Conservation (phyloP, 2,888 invertebrate species). For the Chrysina gloriosa region DNA sequence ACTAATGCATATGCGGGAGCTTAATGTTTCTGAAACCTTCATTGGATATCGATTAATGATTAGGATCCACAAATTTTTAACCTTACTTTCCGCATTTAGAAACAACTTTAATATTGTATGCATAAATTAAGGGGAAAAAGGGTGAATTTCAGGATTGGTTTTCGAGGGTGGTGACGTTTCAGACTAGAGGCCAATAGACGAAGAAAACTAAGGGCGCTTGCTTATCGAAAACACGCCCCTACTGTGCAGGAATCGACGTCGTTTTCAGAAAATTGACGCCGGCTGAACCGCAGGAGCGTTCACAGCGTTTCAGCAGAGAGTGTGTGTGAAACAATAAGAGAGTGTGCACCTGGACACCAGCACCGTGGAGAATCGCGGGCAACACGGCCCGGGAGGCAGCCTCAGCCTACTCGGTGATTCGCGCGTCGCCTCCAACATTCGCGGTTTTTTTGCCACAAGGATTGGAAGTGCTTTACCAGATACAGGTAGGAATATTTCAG, state of each 20-base stretch:
- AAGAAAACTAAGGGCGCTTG: slow-evolving; percentile 47
- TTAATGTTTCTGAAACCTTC: not conserved
- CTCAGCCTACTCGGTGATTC: slow-evolving; percentile 76
- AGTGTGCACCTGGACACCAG: slow-evolving; percentile 62
- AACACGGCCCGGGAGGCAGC: slow-evolving; percentile 62
- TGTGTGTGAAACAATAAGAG: slow-evolving; percentile 46
- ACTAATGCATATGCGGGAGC: no score
- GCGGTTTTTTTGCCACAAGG: slow-evolving; percentile 77
- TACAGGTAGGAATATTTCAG: slow-evolving; percentile 72
- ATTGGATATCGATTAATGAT: slow-evolving; percentile 36
- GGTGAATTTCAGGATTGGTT: slow-evolving; percentile 46
- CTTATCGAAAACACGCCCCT: slow-evolving; percentile 58
- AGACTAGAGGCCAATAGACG: slow-evolving; percentile 47
- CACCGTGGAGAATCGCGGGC: slow-evolving; percentile 63
- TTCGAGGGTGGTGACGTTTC: slow-evolving; percentile 52
- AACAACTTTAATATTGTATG: slow-evolving; percentile 43
- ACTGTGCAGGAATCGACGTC: slow-evolving; percentile 62
- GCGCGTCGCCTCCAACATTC: slow-evolving; percentile 79
- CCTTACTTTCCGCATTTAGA: slow-evolving; percentile 46
- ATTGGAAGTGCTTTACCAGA: slow-evolving; percentile 77
- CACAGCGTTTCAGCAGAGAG: slow-evolving; percentile 53
- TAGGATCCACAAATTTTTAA: not conserved
- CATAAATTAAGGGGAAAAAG: slow-evolving; percentile 46
- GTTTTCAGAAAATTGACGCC: slow-evolving; percentile 63
- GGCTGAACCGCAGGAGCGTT: slow-evolving; percentile 58